Evolutionary conservation across 1,140 invertebrate genomes (phyloP).

Genomic region (Pinna nobilis): DNA sequence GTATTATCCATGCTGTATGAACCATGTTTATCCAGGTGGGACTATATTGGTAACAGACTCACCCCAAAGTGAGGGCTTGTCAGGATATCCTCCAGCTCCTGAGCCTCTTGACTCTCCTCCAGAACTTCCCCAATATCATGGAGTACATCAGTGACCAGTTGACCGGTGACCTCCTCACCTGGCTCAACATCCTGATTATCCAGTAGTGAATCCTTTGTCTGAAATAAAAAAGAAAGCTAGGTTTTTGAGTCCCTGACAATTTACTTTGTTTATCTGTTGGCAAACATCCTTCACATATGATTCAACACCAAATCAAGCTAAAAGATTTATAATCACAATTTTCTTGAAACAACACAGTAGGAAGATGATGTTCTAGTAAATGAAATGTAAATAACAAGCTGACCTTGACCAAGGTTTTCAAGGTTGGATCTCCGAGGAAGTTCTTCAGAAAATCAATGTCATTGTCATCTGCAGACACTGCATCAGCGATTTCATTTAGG

Average conservation of each 20-base stretch:
- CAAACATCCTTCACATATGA: not conserved
- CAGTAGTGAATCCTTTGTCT: not conserved
- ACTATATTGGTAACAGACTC: not conserved
- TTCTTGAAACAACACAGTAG: not conserved
- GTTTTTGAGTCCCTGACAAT: not conserved
- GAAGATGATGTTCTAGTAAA: too few relatives aligned
- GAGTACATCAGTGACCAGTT: conserved; percentile 5
- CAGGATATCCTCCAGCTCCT: conserved; percentile 28
- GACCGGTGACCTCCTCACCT: conserved; percentile 8
- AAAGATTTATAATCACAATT: not conserved
- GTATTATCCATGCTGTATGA: not conserved
- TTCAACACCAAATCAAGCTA: not conserved
- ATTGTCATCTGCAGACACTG: conserved; percentile 45
- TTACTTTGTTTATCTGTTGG: not conserved
- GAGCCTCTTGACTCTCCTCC: conserved; percentile 1
- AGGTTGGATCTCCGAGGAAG: conserved; percentile 49
- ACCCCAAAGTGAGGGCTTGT: conserved; percentile 26
- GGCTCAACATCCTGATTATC: not conserved
- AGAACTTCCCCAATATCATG: not conserved
- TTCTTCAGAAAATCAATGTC: conserved; percentile 62
- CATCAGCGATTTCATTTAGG: conserved; percentile 54
- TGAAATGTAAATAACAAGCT: not conserved
- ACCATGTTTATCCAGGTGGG: not conserved
- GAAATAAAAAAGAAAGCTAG: not conserved
- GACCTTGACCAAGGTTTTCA: conserved; percentile 61